Evolutionary conservation across 2,113 vertebrate genomes (phyloP).

Genomic region (Colaptes auratus): DNA sequence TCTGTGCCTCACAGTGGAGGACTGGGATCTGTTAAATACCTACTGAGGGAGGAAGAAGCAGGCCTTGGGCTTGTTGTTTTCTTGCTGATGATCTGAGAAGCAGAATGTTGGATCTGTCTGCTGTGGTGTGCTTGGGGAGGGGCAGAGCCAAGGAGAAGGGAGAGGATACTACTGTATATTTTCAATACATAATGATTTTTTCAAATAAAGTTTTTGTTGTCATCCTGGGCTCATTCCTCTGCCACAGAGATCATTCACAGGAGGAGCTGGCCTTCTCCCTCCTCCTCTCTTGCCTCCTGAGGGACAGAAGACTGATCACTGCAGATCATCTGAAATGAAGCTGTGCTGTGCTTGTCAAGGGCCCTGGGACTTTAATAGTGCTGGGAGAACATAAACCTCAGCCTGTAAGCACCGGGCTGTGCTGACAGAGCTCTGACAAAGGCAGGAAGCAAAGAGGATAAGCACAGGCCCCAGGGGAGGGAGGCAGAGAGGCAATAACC

Average conservation of each 20-base stretch:
- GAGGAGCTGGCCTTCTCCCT: not conserved
- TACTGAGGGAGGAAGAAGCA: conserved; percentile 79
- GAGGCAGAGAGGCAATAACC: not conserved
- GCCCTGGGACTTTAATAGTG: not conserved
- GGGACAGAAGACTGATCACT: not conserved
- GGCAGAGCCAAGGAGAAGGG: not conserved
- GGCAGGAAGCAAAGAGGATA: not conserved
- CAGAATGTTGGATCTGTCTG: conserved; percentile 44
- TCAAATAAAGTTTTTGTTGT: conserved; percentile 77
- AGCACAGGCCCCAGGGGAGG: not conserved
- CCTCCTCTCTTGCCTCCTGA: not conserved
- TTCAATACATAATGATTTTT: conserved; percentile 80
- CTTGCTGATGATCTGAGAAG: conserved; percentile 21
- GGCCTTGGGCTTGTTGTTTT: conserved; percentile 48
- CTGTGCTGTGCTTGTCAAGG: not conserved
- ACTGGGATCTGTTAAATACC: conserved; percentile 89
- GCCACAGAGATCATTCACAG: not conserved
- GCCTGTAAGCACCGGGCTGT: not conserved
- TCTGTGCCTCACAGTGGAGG: conserved; percentile 80
- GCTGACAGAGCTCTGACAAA: not conserved
- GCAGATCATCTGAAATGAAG: not conserved
- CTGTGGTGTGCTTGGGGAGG: conserved; percentile 50
- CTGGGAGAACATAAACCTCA: not conserved
- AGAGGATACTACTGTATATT: conserved; percentile 76
- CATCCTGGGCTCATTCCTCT: conserved; percentile 50